Conservation (phyloP, 2,797 vertebrate species). For the Anguilla obscura region DNA sequence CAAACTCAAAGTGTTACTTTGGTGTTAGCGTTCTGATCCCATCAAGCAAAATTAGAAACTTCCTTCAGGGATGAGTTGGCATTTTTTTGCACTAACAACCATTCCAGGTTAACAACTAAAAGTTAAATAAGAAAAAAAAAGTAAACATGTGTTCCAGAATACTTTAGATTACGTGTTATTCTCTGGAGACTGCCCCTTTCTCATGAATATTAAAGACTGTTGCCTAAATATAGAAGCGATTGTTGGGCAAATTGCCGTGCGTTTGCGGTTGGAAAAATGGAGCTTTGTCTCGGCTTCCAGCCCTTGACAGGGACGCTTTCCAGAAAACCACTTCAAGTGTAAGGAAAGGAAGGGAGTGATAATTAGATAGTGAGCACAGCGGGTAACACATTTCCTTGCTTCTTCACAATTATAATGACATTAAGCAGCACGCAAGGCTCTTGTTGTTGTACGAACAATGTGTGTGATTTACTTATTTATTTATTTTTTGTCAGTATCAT, state of each 20-base stretch:
- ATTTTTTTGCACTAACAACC: background rate
- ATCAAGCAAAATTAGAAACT: background rate
- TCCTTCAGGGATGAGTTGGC: background rate
- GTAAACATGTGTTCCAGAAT: background rate
- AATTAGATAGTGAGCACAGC: conserved; percentile 13
- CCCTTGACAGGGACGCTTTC: background rate
- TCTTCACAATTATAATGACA: conserved; percentile 29
- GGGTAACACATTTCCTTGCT: conserved; percentile 13
- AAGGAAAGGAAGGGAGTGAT: conserved; percentile 21
- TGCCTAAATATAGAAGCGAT: background rate
- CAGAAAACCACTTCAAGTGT: conserved; percentile 10
- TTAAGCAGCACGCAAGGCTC: conserved; percentile 2
- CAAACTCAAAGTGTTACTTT: background rate
- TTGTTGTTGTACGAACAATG: conserved; percentile 1
- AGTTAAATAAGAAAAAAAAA: background rate
- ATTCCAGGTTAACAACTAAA: background rate
- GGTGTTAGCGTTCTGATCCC: background rate
- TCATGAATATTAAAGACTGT: background rate
- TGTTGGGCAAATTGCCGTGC: conserved; percentile 5
- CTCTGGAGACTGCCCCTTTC: background rate
- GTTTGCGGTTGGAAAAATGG: background rate
- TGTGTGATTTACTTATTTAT: background rate
- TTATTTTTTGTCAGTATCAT: background rate
- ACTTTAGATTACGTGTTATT: background rate
- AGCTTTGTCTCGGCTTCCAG: conserved; percentile 1